Conservation (phyloP, 2,797 vertebrate species). For the Natrix natrix region DNA sequence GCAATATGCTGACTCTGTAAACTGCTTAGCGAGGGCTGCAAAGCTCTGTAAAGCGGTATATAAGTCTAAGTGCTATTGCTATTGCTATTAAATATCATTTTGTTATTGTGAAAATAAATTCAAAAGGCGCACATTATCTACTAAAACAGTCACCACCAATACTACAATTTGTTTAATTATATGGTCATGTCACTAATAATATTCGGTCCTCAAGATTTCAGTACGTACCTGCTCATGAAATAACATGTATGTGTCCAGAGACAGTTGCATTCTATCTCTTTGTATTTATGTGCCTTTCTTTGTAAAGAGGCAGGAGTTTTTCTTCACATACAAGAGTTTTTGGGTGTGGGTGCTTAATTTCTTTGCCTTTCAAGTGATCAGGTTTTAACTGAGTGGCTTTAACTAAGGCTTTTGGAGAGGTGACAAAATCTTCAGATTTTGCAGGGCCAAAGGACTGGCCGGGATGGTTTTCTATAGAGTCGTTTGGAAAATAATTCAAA, state of each 20-base stretch:
- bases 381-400: constrained; percentile 47
- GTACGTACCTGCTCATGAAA: constrained; percentile 79
- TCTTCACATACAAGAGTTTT: constrained; percentile 70
- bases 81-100: neutral
- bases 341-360: constrained; percentile 51
- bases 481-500: constrained; percentile 41
- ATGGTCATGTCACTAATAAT: constrained; percentile 19
- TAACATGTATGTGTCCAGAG: constrained; percentile 70
- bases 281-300: constrained; percentile 76
- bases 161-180: constrained; percentile 23
- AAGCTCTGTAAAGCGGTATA: too few relatives aligned
- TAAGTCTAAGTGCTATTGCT: too few relatives aligned
- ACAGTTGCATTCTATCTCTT: constrained; percentile 76
- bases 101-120: constrained; percentile 21
- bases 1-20: too few relatives aligned
- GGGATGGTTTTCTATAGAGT: constrained; percentile 39
- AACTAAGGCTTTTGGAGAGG: constrained; percentile 50
- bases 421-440: constrained; percentile 41
- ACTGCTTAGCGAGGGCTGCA: too few relatives aligned
- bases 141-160: constrained; percentile 9
- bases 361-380: constrained; percentile 57
- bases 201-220: constrained; percentile 33
- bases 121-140: constrained; percentile 11
- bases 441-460: constrained; percentile 37
- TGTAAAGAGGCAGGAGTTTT: constrained; percentile 67